phyloP scores from a whole-genome alignment of 2,113 vertebrate species.

The Phyllopteryx taeniolatus region DNA sequence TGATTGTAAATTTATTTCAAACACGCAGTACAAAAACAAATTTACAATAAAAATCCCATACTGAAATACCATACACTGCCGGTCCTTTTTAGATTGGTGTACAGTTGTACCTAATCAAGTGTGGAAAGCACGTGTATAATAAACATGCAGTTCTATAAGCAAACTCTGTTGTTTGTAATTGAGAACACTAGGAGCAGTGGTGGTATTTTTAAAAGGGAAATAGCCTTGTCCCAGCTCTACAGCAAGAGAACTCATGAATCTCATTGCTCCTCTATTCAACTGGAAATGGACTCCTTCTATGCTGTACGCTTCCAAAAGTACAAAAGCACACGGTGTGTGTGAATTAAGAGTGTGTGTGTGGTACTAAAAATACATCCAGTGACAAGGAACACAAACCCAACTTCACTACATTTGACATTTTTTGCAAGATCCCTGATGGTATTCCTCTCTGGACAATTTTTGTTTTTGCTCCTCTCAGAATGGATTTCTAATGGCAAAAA shows the following conservation, averaged over 20 bases:
- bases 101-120: background rate
- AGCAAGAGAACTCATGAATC: slow-evolving; percentile 67
- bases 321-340: slow-evolving; percentile 29
- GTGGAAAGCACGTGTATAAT: too few relatives aligned
- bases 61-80: too few relatives aligned
- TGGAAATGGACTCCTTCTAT: slow-evolving; percentile 53
- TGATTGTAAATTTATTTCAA: too few relatives aligned
- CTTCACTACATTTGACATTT: slow-evolving; percentile 20
- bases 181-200: slow-evolving; percentile 22
- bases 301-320: slow-evolving; percentile 30
- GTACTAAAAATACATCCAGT: slow-evolving; percentile 32
- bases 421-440: slow-evolving; percentile 15
- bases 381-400: slow-evolving; percentile 42
- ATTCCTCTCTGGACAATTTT: slow-evolving; percentile 12
- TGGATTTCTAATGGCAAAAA: slow-evolving; percentile 8
- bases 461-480: background rate
- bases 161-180: slow-evolving; percentile 35
- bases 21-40: too few relatives aligned
- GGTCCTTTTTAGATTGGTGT: background rate
- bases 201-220: slow-evolving; percentile 40
- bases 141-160: background rate
- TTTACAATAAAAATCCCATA: too few relatives aligned
- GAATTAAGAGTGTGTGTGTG: slow-evolving; percentile 42
- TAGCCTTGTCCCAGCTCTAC: slow-evolving; percentile 52
- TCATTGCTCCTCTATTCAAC: slow-evolving; percentile 60